Conservation (phyloP, 2,888 invertebrate species). For the Agonum fuliginosum region DNA sequence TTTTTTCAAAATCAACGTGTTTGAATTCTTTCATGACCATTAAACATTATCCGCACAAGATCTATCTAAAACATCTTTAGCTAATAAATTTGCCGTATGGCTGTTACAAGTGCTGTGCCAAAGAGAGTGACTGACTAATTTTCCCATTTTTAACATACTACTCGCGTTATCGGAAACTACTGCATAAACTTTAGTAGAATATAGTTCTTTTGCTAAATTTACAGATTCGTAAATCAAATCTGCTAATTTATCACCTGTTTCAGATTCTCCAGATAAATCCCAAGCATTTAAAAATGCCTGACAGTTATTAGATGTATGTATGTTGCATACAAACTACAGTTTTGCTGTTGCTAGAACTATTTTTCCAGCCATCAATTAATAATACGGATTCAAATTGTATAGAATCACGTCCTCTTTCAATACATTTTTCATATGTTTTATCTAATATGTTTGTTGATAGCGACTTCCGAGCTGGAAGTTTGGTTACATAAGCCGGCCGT, state of each 20-base stretch:
- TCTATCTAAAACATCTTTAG: conserved; percentile 62
- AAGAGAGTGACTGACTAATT: conserved; percentile 52
- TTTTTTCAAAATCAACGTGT: conserved; percentile 58
- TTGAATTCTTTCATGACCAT: conserved; percentile 60
- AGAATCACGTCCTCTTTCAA: too few relatives aligned
- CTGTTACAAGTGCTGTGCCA: conserved; percentile 64
- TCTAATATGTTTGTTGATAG: too few relatives aligned
- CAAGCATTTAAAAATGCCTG: conserved; percentile 62
- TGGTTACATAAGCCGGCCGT: too few relatives aligned
- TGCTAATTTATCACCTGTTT: conserved; percentile 59
- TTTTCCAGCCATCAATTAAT: conserved; percentile 62
- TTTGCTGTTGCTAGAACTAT: conserved; percentile 52
- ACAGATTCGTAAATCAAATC: conserved; percentile 60
- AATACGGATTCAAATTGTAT: too few relatives aligned
- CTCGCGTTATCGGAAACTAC: conserved; percentile 64
- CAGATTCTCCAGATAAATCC: conserved; percentile 59
- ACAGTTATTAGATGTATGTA: conserved; percentile 47
- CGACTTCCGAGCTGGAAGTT: too few relatives aligned
- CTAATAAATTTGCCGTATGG: conserved; percentile 64
- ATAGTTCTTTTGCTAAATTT: conserved; percentile 60
- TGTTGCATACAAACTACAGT: conserved; percentile 56
- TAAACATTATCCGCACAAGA: conserved; percentile 57
- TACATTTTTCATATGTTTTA: too few relatives aligned
- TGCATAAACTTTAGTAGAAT: conserved; percentile 62
- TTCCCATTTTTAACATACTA: conserved; percentile 64